phyloP scores from a whole-genome alignment of 2,113 vertebrate genomes.

The Geococcyx californianus region DNA sequence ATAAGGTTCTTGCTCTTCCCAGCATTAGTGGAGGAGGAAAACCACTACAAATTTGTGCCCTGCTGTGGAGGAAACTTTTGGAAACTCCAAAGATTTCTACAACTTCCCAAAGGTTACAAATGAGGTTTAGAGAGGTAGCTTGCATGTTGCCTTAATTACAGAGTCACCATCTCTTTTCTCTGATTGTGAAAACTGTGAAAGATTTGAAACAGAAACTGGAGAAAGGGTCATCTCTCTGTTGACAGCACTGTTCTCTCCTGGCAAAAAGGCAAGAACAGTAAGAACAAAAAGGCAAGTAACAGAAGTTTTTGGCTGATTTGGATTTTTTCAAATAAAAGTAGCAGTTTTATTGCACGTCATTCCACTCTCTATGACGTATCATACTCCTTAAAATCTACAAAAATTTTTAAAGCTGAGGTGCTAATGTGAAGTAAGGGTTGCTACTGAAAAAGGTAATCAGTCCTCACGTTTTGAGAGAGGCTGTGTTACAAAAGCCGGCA shows the following conservation, averaged over 20 bases:
- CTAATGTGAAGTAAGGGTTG: neutral
- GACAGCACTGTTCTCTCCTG: neutral
- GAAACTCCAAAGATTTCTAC: neutral
- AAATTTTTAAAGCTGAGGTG: neutral
- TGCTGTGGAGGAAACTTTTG: neutral
- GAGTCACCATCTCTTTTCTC: neutral
- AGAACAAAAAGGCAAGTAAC: neutral
- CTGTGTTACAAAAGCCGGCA: neutral
- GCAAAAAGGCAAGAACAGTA: neutral
- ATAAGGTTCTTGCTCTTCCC: neutral
- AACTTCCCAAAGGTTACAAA: neutral
- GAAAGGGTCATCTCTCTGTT: neutral
- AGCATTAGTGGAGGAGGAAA: neutral
- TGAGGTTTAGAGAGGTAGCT: neutral
- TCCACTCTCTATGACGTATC: neutral
- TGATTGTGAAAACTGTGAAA: neutral
- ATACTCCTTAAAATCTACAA: fast-evolving
- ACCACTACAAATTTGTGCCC: neutral
- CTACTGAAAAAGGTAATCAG: neutral
- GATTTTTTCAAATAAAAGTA: neutral
- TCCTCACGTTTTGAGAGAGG: neutral
- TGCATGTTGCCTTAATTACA: neutral
- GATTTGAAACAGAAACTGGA: neutral
- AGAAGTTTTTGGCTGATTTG: neutral
- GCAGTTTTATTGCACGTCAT: neutral